phyloP scores from a whole-genome alignment of 2,113 vertebrate species.

The Aegypius monachus region DNA sequence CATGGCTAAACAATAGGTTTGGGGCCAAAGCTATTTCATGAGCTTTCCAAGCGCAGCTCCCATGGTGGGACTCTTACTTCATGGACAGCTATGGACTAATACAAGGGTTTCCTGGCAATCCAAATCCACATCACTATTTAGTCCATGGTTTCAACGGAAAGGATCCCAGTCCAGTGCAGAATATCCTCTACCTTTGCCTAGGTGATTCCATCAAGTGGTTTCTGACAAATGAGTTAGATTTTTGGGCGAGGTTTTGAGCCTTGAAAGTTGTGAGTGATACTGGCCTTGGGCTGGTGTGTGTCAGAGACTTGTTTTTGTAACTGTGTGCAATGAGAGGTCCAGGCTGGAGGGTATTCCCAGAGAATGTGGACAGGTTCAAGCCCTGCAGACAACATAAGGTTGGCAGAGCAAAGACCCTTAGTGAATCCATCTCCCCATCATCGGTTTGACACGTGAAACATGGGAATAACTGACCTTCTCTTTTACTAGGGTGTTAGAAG shows the following conservation, averaged over 20 bases:
- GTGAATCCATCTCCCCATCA: background rate
- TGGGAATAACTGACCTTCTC: background rate
- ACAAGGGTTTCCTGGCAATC: background rate
- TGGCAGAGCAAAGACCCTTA: background rate
- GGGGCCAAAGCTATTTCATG: background rate
- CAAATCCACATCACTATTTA: background rate
- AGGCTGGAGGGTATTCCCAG: background rate
- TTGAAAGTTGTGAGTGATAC: background rate
- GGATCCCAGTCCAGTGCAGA: background rate
- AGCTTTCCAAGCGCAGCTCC: background rate
- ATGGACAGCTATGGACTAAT: background rate
- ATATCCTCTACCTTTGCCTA: background rate
- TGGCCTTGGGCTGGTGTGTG: background rate
- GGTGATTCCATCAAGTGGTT: background rate
- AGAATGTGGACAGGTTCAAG: background rate
- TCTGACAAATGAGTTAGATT: background rate
- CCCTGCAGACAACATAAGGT: background rate
- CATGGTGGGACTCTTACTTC: background rate
- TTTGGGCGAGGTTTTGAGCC: background rate
- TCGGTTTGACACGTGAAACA: background rate
- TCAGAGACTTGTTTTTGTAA: background rate
- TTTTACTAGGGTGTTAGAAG: background rate
- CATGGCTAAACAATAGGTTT: background rate
- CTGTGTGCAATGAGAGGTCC: background rate
- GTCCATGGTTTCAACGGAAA: background rate